These are phyloP conservation scores for Himalopsyche kuldschensis DNA, from an alignment of 2,888 invertebrate genomes.

Conservation along the genomic window DNA sequence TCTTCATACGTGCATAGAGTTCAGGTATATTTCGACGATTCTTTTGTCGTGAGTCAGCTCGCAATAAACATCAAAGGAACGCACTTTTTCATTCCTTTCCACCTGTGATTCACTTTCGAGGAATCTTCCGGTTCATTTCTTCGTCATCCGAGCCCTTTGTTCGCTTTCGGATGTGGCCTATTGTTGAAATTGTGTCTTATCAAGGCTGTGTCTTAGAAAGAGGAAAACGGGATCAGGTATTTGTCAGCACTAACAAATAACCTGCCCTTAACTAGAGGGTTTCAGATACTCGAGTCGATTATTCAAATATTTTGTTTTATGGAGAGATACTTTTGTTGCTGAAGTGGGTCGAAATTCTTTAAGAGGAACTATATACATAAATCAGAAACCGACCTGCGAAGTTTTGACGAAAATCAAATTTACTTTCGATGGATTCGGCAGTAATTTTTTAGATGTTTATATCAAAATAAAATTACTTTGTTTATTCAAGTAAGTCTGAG, in stretches of 20 bases:
- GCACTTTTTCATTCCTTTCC: constrained; percentile 12
- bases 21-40: neutral
- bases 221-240: neutral
- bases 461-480: too few relatives aligned
- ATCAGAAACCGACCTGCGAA: too few relatives aligned
- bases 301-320: too few relatives aligned
- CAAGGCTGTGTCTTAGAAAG: neutral
- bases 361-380: too few relatives aligned
- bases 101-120: constrained; percentile 30
- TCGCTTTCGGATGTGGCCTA: neutral
- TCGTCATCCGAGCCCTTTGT: neutral
- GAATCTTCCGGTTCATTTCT: constrained; percentile 16
- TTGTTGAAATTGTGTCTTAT: neutral
- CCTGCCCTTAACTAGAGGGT: too few relatives aligned
- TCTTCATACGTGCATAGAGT: neutral
- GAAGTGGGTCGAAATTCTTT: too few relatives aligned
- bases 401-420: too few relatives aligned
- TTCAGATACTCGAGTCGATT: too few relatives aligned
- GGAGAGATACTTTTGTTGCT: too few relatives aligned
- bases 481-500: too few relatives aligned
- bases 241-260: neutral
- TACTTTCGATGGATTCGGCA: too few relatives aligned
- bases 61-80: neutral
- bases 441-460: too few relatives aligned
- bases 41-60: neutral